Conservation (phyloP, 1,140 invertebrate species). For the Drosophila pachea region DNA sequence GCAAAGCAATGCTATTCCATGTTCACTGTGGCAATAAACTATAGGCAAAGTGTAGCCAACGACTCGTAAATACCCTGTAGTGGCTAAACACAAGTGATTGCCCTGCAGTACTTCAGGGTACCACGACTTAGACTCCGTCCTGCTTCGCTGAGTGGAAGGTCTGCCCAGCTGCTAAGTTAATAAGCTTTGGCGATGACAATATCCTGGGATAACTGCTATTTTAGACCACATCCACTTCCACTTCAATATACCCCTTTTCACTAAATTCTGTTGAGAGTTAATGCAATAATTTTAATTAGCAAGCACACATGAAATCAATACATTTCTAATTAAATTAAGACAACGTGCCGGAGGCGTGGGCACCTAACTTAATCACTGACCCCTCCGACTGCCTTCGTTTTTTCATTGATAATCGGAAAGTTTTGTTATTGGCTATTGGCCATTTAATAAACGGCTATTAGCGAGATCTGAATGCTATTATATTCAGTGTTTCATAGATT, state of each 20-base stretch:
- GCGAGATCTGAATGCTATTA: conserved; percentile 4
- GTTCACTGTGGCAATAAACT: background rate
- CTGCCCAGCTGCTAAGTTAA: no score
- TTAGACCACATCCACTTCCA: no score
- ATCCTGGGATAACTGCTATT: no score
- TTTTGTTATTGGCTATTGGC: conserved; percentile 49
- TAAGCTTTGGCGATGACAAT: no score
- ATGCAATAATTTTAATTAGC: conserved; percentile 53
- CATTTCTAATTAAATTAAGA: conserved; percentile 45
- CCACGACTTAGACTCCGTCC: no score
- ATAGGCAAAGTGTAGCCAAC: background rate
- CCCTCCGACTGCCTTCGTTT: conserved; percentile 11
- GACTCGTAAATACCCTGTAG: background rate
- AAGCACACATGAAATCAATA: conserved; percentile 37
- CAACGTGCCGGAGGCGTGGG: conserved; percentile 31
- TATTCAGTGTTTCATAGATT: conserved; percentile 9
- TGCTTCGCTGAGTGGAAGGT: no score
- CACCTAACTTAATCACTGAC: conserved; percentile 33
- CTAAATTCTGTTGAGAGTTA: background rate
- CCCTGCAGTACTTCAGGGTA: no score
- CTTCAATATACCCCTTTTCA: background rate
- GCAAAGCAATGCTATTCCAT: background rate
- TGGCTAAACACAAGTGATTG: no score
- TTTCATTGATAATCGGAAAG: conserved; percentile 60
- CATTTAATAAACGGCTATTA: conserved; percentile 38